These are phyloP conservation scores for Chaetura pelagica DNA, from an alignment of 2,113 vertebrate species.

Conservation along the genomic window DNA sequence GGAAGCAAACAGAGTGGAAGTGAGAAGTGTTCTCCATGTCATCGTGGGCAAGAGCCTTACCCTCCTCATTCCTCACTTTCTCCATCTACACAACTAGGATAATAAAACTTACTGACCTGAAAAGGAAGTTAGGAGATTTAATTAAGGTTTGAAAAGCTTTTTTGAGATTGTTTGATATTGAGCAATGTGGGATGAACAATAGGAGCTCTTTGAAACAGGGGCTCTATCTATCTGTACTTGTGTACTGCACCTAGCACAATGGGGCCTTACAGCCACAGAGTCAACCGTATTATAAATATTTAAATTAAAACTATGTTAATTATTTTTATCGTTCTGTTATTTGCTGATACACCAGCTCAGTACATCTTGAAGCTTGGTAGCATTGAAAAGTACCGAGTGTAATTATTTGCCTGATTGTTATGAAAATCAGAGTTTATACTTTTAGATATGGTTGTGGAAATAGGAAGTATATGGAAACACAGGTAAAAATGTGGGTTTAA, in stretches of 20 bases:
- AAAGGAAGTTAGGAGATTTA: constrained; percentile 62
- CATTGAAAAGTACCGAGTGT: background rate
- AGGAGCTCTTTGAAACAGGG: constrained; percentile 39
- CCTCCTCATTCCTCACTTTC: constrained; percentile 40
- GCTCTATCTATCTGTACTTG: constrained; percentile 22
- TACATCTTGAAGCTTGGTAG: constrained; percentile 6
- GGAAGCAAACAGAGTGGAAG: background rate
- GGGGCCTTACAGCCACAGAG: background rate
- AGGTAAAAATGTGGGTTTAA: constrained; percentile 30
- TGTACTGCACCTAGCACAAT: constrained; percentile 53
- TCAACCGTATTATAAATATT: constrained; percentile 66
- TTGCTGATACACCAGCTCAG: constrained; percentile 48
- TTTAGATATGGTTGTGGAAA: background rate
- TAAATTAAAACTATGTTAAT: constrained; percentile 65
- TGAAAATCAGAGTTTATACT: constrained; percentile 49
- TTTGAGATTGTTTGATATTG: constrained; percentile 35
- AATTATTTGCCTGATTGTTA: constrained; percentile 61
- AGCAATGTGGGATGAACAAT: constrained; percentile 49
- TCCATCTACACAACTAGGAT: background rate
- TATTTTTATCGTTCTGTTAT: constrained; percentile 62
- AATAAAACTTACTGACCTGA: constrained; percentile 67
- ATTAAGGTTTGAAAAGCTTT: constrained; percentile 65
- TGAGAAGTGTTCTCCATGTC: constrained; percentile 24
- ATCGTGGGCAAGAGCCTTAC: background rate
- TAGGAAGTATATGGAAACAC: background rate